These are phyloP conservation scores for Aphidoletes aphidimyza DNA, from an alignment of 2,888 invertebrate species.

Conservation along the genomic window DNA sequence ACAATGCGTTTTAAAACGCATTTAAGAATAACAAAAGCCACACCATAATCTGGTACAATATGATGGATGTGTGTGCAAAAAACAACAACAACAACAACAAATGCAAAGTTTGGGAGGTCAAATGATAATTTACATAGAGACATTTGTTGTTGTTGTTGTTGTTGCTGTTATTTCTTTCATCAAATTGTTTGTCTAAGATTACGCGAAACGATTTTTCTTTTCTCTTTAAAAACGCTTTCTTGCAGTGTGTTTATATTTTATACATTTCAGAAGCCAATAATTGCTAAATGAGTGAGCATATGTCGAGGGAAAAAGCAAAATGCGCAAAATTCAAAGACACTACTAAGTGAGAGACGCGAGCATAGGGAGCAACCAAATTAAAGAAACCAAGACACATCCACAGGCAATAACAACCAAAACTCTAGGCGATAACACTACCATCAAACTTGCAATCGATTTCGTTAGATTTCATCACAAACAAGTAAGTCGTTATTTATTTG, in stretches of 20 bases:
- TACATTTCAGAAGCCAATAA: not conserved
- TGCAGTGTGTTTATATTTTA: not conserved
- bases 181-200: no score
- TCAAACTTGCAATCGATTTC: not conserved
- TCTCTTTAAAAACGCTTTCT: not conserved
- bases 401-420: not conserved
- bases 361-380: not conserved
- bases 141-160: no score
- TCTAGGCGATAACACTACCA: not conserved
- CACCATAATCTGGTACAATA: no score
- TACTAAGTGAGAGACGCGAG: not conserved
- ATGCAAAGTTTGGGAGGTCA: no score
- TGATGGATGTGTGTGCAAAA: no score
- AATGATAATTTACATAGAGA: no score
- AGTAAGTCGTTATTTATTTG: not conserved
- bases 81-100: no score
- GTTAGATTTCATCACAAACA: not conserved
- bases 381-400: not conserved
- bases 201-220: no score
- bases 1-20: no score
- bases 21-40: no score
- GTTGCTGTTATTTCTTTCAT: not conserved
- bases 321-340: constrained; percentile 27
- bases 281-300: constrained; percentile 44
- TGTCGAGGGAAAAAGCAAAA: constrained; percentile 38